These are phyloP conservation scores for Spodoptera frugiperda DNA, from an alignment of 1,140 invertebrate genomes.

Conservation along the genomic window DNA sequence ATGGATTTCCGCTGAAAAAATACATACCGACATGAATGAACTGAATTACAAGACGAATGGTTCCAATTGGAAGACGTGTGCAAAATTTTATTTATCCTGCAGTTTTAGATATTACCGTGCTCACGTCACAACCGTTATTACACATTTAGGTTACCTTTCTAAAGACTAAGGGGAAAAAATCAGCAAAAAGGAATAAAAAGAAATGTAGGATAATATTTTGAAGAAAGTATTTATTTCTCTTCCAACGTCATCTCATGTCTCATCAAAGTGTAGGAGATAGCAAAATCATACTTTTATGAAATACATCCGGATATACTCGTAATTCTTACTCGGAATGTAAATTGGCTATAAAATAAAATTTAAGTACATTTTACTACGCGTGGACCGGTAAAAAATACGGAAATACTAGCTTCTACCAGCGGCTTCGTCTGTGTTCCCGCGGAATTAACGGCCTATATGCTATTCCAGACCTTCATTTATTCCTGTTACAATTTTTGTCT, in stretches of 20 bases:
- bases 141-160: no score
- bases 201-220: neutral
- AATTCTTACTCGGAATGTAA: conserved; percentile 12
- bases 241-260: neutral
- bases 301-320: neutral
- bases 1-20: neutral
- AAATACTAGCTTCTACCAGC: no score
- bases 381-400: neutral
- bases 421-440: no score
- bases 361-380: neutral
- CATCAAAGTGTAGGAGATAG: conserved; percentile 3
- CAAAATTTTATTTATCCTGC: conserved; percentile 9
- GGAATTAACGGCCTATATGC: no score
- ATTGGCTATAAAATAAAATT: neutral
- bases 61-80: neutral
- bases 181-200: no score
- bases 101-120: neutral
- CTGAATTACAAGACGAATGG: neutral
- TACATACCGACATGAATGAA: neutral
- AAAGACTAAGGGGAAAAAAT: no score
- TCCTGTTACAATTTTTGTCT: no score
- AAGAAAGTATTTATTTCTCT: conserved; percentile 19
- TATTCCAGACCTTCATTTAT: no score
- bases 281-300: neutral
- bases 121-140: no score